Base-by-base conservation (phyloP, 2,113 vertebrate genomes). In the Lipotes vexillifer region DNA sequence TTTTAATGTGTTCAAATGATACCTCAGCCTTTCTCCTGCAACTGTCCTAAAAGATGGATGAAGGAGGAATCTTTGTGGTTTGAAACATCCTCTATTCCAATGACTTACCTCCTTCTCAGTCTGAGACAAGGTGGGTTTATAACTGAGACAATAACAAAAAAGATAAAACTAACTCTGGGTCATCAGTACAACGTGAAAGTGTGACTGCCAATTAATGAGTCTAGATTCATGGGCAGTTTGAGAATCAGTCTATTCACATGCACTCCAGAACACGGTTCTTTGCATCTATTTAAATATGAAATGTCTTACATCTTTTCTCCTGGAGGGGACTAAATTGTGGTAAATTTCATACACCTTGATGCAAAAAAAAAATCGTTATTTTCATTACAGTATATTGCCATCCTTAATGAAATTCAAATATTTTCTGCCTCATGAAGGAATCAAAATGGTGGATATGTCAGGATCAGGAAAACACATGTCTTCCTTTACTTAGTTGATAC, bases 211-310 rank as follows among this genome's bases (percentile, higher is more conserved):
- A 44, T 88, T 59, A 93, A 93, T 68, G 46, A 63, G 12, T 65
- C n/a, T 90, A 38, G 5, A 80, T 66, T 92, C 27, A 11, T 52
- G 44, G 77, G 21, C 61, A 82, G 69, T 86, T 93, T 92, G 61
- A 90, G 27, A 77, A 94, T 63, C 25, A 89, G 1, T 71, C 41
- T 77, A 33, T 80, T 92, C 29, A 52, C 14, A 55, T 33, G 77
- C 68, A 86, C 33, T 85, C 44, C 21, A 68, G 65, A 80, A 85
- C 15, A 85, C 14, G 3, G 15, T 44, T 92, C 29, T 92, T 20
- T 68, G 41, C 55, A 69, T 93, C 69, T 95, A 59, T 41, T 72
- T 88, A 80, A 94, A 57, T 89, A 46, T 69, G 44, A 91, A 96
- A 74, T 92, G 12, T n/a, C 57, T 77, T 78, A 29, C 11, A 31